Conservation (phyloP, 2,797 vertebrate species). For the Sebastes steindachneri region DNA sequence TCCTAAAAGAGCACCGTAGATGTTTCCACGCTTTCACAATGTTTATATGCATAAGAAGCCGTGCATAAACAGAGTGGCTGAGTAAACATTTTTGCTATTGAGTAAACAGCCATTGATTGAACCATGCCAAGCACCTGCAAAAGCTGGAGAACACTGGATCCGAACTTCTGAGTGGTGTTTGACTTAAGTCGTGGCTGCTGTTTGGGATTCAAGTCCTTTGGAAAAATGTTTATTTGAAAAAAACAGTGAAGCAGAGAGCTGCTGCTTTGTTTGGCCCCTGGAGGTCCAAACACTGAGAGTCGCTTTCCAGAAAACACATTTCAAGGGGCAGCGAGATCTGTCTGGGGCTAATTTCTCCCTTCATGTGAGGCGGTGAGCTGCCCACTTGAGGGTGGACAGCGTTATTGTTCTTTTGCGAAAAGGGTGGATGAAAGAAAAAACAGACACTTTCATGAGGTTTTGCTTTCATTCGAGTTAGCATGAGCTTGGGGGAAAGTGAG, state of each 20-base stretch:
- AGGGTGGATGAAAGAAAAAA: conserved; percentile 35
- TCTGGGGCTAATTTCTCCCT: conserved; percentile 49
- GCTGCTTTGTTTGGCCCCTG: conserved; percentile 61
- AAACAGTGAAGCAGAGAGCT: conserved; percentile 60
- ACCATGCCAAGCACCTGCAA: conserved; percentile 76
- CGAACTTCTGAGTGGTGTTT: conserved; percentile 71
- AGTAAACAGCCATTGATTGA: conserved; percentile 72
- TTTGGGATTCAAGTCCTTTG: conserved; percentile 78
- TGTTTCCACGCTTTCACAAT: conserved; percentile 58
- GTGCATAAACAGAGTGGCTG: conserved; percentile 62
- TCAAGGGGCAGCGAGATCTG: conserved; percentile 47
- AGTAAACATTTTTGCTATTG: conserved; percentile 72
- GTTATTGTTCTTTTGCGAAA: conserved; percentile 44
- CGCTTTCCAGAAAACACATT: conserved; percentile 60
- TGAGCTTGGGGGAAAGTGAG: conserved; percentile 36
- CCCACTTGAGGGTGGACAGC: conserved; percentile 49
- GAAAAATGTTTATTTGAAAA: conserved; percentile 78
- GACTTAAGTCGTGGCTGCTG: conserved; percentile 76
- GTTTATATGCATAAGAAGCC: conserved; percentile 64
- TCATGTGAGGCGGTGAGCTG: conserved; percentile 27
- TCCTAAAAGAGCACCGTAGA: conserved; percentile 29
- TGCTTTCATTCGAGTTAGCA: conserved; percentile 51
- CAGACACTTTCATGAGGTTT: conserved; percentile 54
- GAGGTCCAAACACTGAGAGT: conserved; percentile 54
- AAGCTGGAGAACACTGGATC: conserved; percentile 60